Evolutionary conservation across 2,888 invertebrate genomes (phyloP).

Genomic region (Andrena camellia): DNA sequence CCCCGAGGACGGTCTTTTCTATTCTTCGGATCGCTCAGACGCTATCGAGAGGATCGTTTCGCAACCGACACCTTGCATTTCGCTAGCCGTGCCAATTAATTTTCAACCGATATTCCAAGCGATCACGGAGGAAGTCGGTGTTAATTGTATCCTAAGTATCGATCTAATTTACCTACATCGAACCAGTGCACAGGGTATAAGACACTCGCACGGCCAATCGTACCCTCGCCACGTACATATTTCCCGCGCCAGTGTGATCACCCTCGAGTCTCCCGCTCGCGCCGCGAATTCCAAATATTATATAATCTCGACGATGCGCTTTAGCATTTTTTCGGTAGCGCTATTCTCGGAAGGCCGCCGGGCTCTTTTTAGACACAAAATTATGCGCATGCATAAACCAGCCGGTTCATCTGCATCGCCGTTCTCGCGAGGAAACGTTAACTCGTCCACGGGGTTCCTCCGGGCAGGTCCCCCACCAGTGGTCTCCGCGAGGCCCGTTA

Average conservation of each 20-base stretch:
- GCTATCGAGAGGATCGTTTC: conserved; percentile 23
- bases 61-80: conserved; percentile 12
- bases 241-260: too few relatives aligned
- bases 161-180: too few relatives aligned
- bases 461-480: background rate
- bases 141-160: too few relatives aligned
- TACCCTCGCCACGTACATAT: background rate
- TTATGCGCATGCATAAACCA: conserved; percentile 40
- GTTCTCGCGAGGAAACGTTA: background rate
- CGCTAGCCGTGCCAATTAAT: conserved; percentile 1
- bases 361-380: conserved; percentile 22
- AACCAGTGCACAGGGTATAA: background rate
- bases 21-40: conserved; percentile 27
- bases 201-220: background rate
- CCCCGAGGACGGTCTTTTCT: conserved; percentile 35
- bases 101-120: background rate
- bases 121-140: background rate
- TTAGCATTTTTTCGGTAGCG: conserved; percentile 22
- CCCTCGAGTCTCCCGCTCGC: background rate
- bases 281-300: conserved; percentile 13
- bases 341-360: conserved; percentile 34
- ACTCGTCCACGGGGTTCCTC: background rate
- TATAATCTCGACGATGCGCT: conserved; percentile 24
- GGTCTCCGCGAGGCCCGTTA: background rate
- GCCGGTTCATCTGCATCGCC: background rate